Base-by-base conservation (phyloP, 2,888 invertebrate genomes). In the Spilarctia lutea region DNA sequence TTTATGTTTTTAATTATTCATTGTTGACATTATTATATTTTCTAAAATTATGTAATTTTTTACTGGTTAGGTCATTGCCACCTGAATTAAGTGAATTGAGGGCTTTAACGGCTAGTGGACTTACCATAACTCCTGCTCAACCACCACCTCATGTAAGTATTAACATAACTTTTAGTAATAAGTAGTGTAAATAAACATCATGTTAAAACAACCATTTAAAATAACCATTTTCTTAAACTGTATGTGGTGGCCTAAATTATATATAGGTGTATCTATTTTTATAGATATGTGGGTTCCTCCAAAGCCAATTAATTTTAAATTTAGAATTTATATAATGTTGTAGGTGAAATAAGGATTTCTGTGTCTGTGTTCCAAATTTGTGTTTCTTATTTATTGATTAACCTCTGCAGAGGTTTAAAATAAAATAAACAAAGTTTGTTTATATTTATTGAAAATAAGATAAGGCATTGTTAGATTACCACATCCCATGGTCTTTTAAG, bases 91-190 rank as follows among this genome's bases (percentile, higher is more conserved):
- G 97, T 85, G 97, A 97, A 87, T 89, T 97, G 30, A 94, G 97
- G 75, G 96, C 96, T 71, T 86, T 97, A 39, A 96, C 97, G 65
- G 97, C 97, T 69, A 96, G 97, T 85, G 97, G 97, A 45, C 88
- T 97, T 71, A 97, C 97, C 68, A 97, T 97, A 84, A 97, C 97
- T 71, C 97, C 97, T 75, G 96, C 97, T 0, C 96, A 96, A 81
- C 96, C 96, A 33, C 96, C 96, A 65, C 94, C 94, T 78, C 96
- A 95, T 91, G 96, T 96, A 87, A 94, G 95, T 91, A 72, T 71
- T 56, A 20, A 60, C 56, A 56, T 66, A 20, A 56, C 24, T 35
- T 27, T 39, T n/a, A 30, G 6, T 65, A 45, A 11, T 56, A 39
- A 39, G 24, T 66, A 30, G 27, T 68, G 30, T 68, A 45, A 68